A percentile compares a stretch with the other conserved stretches of the same genome.
Conservation (phyloP, 2,113 vertebrate species). For the Sclerurus mexicanus region DNA sequence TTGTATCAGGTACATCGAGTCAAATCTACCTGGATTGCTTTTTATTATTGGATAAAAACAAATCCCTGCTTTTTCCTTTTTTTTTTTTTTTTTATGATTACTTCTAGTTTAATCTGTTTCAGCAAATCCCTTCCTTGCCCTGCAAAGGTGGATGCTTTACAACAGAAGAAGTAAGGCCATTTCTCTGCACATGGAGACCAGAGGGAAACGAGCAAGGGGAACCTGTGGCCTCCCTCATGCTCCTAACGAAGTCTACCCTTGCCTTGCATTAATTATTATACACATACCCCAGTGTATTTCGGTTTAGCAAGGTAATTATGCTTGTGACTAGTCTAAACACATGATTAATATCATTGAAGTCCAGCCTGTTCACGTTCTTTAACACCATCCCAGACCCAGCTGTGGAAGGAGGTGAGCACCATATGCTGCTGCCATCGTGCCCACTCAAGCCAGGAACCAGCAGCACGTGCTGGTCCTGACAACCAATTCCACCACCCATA, state of each 20-base stretch:
- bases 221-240: rapidly evolving
- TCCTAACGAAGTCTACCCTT: not conserved
- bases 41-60: not conserved
- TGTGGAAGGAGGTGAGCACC: not conserved
- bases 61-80: not conserved
- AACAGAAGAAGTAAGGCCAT: not conserved
- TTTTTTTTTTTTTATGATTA: not conserved
- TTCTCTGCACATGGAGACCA: not conserved
- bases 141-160: not conserved
- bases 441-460: not conserved
- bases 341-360: not conserved
- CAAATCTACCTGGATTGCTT: not conserved
- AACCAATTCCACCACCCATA: not conserved
- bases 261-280: not conserved
- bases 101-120: not conserved
- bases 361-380: not conserved
- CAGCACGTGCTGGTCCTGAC: not conserved
- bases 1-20: not conserved
- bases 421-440: rapidly evolving
- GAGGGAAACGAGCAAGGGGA: not conserved
- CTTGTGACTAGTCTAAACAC: not conserved
- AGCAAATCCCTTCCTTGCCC: not conserved
- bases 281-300: not conserved
- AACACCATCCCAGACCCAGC: not conserved
- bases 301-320: not conserved